Conservation (phyloP, 2,888 invertebrate genomes). For the Linhomoeus sp. region DNA sequence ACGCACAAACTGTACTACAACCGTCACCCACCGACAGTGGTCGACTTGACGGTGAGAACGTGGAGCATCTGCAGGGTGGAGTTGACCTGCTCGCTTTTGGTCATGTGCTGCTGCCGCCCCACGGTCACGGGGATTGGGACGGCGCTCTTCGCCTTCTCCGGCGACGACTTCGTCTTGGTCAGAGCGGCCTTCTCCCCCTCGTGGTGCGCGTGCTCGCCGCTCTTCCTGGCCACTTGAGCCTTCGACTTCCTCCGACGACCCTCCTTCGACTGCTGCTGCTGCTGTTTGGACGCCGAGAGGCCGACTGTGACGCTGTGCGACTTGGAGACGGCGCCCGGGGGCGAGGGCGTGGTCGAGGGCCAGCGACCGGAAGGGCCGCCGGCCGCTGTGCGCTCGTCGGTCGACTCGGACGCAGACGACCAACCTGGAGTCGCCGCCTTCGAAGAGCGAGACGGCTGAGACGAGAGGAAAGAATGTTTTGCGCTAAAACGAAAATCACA, state of each 20-base stretch:
- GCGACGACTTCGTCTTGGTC: no score
- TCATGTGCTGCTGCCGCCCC: neutral
- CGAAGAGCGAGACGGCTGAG: neutral
- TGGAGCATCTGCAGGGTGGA: no score
- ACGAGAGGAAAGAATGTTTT: no score
- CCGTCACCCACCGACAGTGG: no score
- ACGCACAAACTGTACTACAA: no score
- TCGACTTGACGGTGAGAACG: no score
- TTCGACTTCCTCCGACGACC: neutral
- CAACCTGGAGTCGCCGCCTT: slow-evolving; percentile 22
- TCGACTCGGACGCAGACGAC: slow-evolving; percentile 7
- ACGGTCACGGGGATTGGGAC: neutral
- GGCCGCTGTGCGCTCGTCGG: neutral
- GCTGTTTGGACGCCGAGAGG: neutral
- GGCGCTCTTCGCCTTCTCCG: no score
- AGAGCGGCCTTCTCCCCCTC: no score
- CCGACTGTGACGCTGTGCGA: neutral
- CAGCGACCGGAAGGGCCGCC: neutral
- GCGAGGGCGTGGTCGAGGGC: neutral
- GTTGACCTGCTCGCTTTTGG: neutral
- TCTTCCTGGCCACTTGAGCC: neutral
- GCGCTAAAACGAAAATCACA: no score
- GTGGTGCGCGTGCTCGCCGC: neutral
- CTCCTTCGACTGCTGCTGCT: neutral
- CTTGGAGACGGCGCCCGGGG: neutral